These are phyloP conservation scores for Entosphenus tridentatus DNA, from an alignment of 2,113 vertebrate genomes.

Conservation along the genomic window DNA sequence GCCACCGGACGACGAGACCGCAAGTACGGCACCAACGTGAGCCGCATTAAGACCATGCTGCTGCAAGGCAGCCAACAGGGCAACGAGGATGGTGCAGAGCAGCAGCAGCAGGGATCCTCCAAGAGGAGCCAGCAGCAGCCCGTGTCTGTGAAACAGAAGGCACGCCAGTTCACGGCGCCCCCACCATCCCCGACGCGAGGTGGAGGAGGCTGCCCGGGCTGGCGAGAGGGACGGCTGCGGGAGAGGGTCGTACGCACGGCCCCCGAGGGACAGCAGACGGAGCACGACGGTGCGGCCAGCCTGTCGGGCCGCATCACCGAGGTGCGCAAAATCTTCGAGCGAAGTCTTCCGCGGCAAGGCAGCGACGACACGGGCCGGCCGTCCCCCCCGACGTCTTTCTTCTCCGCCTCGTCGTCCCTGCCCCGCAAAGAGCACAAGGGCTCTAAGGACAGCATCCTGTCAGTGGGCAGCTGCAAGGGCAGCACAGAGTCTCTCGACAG, in stretches of 20 bases:
- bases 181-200: conserved; percentile 1
- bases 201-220: background rate
- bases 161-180: background rate
- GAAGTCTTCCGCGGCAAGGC: background rate
- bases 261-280: no score
- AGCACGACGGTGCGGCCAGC: background rate
- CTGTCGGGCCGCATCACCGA: background rate
- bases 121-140: background rate
- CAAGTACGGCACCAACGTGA: conserved; percentile 86
- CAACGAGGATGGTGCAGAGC: conserved; percentile 1
- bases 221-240: background rate
- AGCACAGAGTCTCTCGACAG: conserved; percentile 84
- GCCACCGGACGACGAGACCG: conserved; percentile 39
- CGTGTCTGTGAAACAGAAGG: background rate
- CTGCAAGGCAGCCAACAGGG: conserved; percentile 63
- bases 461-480: conserved; percentile 56
- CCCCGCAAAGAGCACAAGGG: conserved; percentile 27
- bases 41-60: conserved; percentile 93
- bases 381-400: background rate
- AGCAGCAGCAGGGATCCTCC: background rate
- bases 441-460: conserved; percentile 32
- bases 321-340: background rate
- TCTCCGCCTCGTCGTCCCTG: background rate
- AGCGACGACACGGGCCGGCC: no score
- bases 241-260: background rate